Evolutionary conservation across 1,140 invertebrate genomes (phyloP), one percentile per base, ranked within the genome.

Genomic region (Cyphomyrmex costatus): DNA sequence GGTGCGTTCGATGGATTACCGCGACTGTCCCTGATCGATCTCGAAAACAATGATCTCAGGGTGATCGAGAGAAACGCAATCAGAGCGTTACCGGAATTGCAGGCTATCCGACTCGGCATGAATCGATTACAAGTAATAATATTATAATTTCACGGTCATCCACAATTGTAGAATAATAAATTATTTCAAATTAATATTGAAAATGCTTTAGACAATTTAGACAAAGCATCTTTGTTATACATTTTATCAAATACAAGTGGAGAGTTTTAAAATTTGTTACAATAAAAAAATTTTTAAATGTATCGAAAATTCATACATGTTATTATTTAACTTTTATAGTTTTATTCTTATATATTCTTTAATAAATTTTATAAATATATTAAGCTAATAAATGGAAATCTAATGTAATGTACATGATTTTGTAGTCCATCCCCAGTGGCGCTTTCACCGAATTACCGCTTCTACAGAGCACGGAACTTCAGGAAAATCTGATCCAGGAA

Each of bases 11-110:
- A 96, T 86, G 96, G 97, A 91, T 92, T 98, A 63, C 96, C 96
- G 36, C 96, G 97, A 73, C 93, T 98, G 14, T 96, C 96, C 88
- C 96, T 97, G 60, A 96, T 98, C 6, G 97, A 98, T 95, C 95
- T 98, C 77, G 97, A 98, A 73, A 97, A 97, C 88, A 99, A 99
- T 93, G 97, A 98, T 92, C 95, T 99, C 3, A 96, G 97, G 91
- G 95, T 97, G 19, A 96, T 99, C 53, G 97, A 98, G 91, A 95
- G 97, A 1, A 97, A 98, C 88, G 97, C 98, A 0, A 96, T 99
- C 6, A 95, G 96, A 85, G 96, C 96, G 82, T 94, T 99, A 56
- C 97, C 97, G 0, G 97, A 97, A 83, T 94, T 99, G 12, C 96
- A 97, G 88, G 96, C 97, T 49, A 93, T 99, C 33, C 97, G 97